Evolutionary conservation across 1,140 invertebrate genomes (phyloP).

Genomic region (Drosophila grimshawi): DNA sequence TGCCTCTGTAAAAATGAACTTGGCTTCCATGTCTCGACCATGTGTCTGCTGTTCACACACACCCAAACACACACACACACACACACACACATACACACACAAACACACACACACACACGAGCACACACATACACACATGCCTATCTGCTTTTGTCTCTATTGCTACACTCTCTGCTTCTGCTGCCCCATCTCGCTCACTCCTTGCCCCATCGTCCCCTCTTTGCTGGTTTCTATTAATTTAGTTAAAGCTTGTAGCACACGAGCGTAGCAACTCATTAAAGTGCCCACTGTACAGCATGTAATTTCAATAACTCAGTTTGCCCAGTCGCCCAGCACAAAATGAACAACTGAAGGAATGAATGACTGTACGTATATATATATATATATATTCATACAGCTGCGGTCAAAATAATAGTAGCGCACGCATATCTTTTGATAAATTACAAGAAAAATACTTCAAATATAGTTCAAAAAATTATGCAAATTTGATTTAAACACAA

Average conservation of each 20-base stretch:
- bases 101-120: not conserved
- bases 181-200: not conserved
- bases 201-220: not conserved
- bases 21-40: slow-evolving; percentile 46
- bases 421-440: no score
- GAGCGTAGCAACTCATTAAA: slow-evolving; percentile 61
- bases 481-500: no score
- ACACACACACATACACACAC: not conserved
- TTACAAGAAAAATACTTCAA: no score
- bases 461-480: no score
- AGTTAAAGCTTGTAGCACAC: slow-evolving; percentile 43
- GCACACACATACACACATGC: not conserved
- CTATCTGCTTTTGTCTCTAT: not conserved
- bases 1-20: slow-evolving; percentile 46
- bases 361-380: no score
- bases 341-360: slow-evolving; percentile 9
- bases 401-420: no score
- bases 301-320: slow-evolving; percentile 72
- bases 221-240: slow-evolving; percentile 59
- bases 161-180: not conserved
- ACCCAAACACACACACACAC: slow-evolving; percentile 8
- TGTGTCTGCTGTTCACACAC: slow-evolving; percentile 39
- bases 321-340: slow-evolving; percentile 25
- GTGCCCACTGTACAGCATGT: slow-evolving; percentile 38
- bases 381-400: no score